Conservation (phyloP, 2,113 vertebrate genomes). For the Columba livia region DNA sequence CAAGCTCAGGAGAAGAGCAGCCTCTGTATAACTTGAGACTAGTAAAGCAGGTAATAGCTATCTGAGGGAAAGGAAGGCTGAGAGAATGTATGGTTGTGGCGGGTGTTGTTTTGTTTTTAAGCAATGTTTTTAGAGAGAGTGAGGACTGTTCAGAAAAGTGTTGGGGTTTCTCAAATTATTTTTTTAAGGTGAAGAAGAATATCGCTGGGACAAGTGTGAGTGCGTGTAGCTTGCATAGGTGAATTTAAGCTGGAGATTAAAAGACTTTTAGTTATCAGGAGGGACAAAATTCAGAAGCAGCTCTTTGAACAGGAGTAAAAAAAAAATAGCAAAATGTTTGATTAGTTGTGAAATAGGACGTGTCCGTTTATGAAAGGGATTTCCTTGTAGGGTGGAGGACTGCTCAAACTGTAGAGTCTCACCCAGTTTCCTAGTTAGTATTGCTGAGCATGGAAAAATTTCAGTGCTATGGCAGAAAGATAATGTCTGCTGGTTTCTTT, state of each 20-base stretch:
- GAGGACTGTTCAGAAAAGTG: neutral
- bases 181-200: neutral
- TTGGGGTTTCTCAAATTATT: neutral
- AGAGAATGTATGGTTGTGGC: neutral
- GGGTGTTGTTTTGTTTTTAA: neutral
- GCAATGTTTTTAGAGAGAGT: neutral
- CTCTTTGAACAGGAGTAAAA: neutral
- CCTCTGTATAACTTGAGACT: neutral
- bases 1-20: neutral
- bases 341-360: neutral
- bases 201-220: neutral
- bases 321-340: neutral
- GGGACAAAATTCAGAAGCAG: neutral
- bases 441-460: neutral
- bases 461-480: neutral
- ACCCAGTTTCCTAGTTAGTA: neutral
- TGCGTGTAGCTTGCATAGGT: neutral
- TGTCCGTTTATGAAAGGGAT: neutral
- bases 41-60: neutral
- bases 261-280: neutral
- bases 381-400: neutral
- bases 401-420: rapidly evolving
- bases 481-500: neutral
- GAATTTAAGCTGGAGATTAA: neutral
- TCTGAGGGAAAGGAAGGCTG: neutral